Percentiles rank a stretch among this genome's conserved stretches.
Evolutionary conservation across 2,888 invertebrate genomes (phyloP).

Genomic region (Cheilosia impressa): DNA sequence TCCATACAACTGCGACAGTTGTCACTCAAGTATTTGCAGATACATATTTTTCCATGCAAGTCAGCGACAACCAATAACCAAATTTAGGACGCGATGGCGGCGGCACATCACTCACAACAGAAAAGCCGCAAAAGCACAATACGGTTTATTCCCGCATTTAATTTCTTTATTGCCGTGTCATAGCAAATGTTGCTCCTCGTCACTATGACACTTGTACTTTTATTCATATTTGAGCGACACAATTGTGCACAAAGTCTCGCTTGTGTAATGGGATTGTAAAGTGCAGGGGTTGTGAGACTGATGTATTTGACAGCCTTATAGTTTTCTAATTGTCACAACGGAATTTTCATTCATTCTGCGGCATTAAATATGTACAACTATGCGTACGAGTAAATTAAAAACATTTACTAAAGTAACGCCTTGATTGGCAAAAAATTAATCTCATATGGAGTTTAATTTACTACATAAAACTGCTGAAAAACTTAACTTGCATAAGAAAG

Average conservation of each 20-base stretch:
- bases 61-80: neutral
- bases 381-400: too few relatives aligned
- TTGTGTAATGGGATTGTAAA: neutral
- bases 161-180: neutral
- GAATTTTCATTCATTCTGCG: too few relatives aligned
- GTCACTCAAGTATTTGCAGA: neutral
- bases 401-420: too few relatives aligned
- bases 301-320: too few relatives aligned
- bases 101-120: slow-evolving; percentile 4
- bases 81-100: slow-evolving; percentile 5
- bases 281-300: too few relatives aligned
- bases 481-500: too few relatives aligned
- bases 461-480: too few relatives aligned
- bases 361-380: too few relatives aligned
- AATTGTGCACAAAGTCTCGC: neutral
- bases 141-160: slow-evolving; percentile 14
- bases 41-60: neutral
- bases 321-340: too few relatives aligned
- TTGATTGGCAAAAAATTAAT: too few relatives aligned
- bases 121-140: neutral
- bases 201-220: neutral
- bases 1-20: neutral
- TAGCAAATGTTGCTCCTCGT: slow-evolving; percentile 6
- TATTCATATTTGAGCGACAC: slow-evolving; percentile 7
- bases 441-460: too few relatives aligned